Base-by-base conservation (phyloP, 2,797 vertebrate species). In the Perodicticus potto region DNA sequence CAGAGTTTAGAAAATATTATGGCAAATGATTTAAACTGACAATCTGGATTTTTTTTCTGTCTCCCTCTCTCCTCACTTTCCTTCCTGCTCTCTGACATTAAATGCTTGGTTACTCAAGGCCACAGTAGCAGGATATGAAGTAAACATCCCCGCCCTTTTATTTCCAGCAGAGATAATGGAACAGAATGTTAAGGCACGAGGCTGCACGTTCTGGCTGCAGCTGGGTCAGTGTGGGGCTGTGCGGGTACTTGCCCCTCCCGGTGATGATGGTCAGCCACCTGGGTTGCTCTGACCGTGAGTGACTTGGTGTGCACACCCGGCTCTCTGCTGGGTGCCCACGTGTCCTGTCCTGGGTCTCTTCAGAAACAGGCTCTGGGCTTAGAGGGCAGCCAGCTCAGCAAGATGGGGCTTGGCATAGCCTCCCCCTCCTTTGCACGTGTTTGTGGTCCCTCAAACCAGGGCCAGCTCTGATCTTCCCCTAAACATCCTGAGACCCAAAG, bases 101-200 rank as follows among this genome's bases (percentile, higher is more conserved):
- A 93, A 94, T 57, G 80, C 84, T 93, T 93, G 49, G 49, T 70
- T 61, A 70, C 94, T 86, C 53, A 69, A 91, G 43, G 84, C 65
- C 53, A 20, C 3, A 25, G 82, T 88, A 49, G 55, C 40, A 86
- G 73, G 73, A 69, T 74, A 65, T 77, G 78, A 87, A 89, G 93
- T 78, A 90, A 95, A 93, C 85, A 83, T 32, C 53, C 10, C 17
- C 43, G 1, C 45, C 45, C 17, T 3, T 40, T 57, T 34, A 19
- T 89, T 94, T 90, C 59, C 6, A 16, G 61, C 61, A 82, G 23
- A 80, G 61, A 81, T 90, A 91, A 77, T 37, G 63, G 32, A 85
- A 83, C 61, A 84, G 61, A 78, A 14, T 32, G 1, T 65, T 17
- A 86, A 40, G 27, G 49, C 82, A 69, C 80, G 34, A 70, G 55